phyloP scores from a whole-genome alignment of 35 echinoderm and acorn worm species.

The Chiridota heheva region DNA sequence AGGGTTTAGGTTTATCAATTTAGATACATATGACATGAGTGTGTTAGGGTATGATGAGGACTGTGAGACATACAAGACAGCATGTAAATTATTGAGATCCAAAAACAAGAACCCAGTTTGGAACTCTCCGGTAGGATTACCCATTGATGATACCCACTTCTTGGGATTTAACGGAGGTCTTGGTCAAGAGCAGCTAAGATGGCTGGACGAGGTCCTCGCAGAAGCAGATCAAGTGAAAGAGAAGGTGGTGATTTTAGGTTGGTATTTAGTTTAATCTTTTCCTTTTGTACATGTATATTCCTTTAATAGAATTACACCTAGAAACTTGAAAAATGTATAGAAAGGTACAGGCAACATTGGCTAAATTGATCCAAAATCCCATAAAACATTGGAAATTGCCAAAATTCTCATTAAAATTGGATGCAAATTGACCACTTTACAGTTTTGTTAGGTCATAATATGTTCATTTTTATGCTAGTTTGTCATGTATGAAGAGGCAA shows the following conservation, averaged over 20 bases:
- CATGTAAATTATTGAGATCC: background rate
- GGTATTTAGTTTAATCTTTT: background rate
- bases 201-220: slow-evolving; percentile 47
- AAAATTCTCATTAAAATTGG: no score
- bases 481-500: no score
- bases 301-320: background rate
- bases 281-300: background rate
- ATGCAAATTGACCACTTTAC: no score
- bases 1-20: slow-evolving; percentile 62
- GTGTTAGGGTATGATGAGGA: slow-evolving; percentile 11
- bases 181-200: background rate
- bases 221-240: slow-evolving; percentile 42
- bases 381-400: no score
- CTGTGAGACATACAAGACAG: slow-evolving; percentile 11
- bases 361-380: no score
- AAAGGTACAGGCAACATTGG: no score
- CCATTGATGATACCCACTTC: slow-evolving; percentile 32
- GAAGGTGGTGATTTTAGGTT: slow-evolving; percentile 44
- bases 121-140: slow-evolving; percentile 44
- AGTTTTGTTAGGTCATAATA: no score
- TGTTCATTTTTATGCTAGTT: no score
- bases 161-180: slow-evolving; percentile 54
- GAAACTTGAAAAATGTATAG: background rate
- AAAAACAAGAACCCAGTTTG: slow-evolving; percentile 46
- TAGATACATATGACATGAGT: slow-evolving; percentile 58